These are phyloP conservation scores for Cordilura impudica DNA, from an alignment of 2,888 invertebrate species.

Conservation along the genomic window DNA sequence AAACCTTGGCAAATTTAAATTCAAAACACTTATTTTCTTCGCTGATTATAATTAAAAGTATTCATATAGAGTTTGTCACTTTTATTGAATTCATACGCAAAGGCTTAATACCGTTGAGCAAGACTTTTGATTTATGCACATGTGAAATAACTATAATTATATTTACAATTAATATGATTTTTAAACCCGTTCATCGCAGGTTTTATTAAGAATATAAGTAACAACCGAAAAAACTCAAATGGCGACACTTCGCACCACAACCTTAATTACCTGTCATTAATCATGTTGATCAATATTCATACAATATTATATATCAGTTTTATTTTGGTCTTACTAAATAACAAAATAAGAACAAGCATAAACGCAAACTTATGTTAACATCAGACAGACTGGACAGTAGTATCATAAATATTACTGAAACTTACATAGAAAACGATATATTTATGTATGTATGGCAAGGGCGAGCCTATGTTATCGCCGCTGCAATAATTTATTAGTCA, in stretches of 20 bases:
- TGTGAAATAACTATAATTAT: constrained; percentile 16
- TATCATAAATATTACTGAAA: not conserved
- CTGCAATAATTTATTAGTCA: constrained; percentile 53
- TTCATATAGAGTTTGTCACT: too few relatives aligned
- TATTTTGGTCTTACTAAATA: constrained; percentile 19
- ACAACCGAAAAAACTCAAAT: constrained; percentile 37
- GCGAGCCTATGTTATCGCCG: constrained; percentile 58
- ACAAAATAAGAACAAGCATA: constrained; percentile 3
- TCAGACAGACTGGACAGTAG: not conserved
- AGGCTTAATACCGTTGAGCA: too few relatives aligned
- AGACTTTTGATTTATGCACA: too few relatives aligned
- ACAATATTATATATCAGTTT: constrained; percentile 63
- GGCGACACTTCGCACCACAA: constrained; percentile 61
- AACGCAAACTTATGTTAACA: constrained; percentile 28
- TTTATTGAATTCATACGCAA: too few relatives aligned
- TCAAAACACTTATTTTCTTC: too few relatives aligned
- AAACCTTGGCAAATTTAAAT: too few relatives aligned
- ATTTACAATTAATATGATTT: constrained; percentile 4
- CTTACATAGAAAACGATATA: constrained; percentile 7
- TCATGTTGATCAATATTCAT: constrained; percentile 63
- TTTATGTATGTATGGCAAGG: constrained; percentile 7
- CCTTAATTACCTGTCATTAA: constrained; percentile 64
- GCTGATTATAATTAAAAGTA: too few relatives aligned
- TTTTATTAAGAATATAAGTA: not conserved
- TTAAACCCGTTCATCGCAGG: constrained; percentile 3